These are phyloP conservation scores for Aplidium turbinatum DNA, from an alignment of 23 tunicate genomes.

Conservation along the genomic window DNA sequence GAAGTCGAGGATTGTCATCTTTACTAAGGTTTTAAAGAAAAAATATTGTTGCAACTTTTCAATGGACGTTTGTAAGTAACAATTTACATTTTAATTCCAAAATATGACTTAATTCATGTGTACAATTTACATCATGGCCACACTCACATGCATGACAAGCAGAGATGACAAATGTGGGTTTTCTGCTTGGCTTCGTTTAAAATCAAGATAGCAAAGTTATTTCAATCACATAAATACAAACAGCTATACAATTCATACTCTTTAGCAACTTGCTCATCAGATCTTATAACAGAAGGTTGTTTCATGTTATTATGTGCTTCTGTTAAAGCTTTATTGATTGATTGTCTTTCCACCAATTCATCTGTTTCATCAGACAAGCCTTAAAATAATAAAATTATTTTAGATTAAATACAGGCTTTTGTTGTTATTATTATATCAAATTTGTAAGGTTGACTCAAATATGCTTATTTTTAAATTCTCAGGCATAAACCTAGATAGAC, in stretches of 20 bases:
- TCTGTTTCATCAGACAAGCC: slow-evolving; percentile 11
- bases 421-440: neutral
- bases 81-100: too few relatives aligned
- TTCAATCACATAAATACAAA: neutral
- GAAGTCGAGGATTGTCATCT: slow-evolving; percentile 64
- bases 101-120: too few relatives aligned
- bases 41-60: neutral
- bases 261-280: slow-evolving; percentile 2
- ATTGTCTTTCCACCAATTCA: slow-evolving; percentile 16
- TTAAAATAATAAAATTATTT: neutral
- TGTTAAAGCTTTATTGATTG: slow-evolving; percentile 32
- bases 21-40: neutral
- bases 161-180: too few relatives aligned
- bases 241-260: neutral
- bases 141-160: too few relatives aligned
- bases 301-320: slow-evolving; percentile 37
- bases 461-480: too few relatives aligned
- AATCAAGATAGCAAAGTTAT: too few relatives aligned
- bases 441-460: neutral
- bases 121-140: too few relatives aligned
- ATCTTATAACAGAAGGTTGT: slow-evolving; percentile 36
- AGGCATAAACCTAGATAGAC: neutral
- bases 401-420: neutral
- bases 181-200: too few relatives aligned
- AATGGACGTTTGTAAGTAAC: too few relatives aligned